These are phyloP conservation scores for Spodoptera littoralis DNA, from an alignment of 2,888 invertebrate species.

Conservation along the genomic window DNA sequence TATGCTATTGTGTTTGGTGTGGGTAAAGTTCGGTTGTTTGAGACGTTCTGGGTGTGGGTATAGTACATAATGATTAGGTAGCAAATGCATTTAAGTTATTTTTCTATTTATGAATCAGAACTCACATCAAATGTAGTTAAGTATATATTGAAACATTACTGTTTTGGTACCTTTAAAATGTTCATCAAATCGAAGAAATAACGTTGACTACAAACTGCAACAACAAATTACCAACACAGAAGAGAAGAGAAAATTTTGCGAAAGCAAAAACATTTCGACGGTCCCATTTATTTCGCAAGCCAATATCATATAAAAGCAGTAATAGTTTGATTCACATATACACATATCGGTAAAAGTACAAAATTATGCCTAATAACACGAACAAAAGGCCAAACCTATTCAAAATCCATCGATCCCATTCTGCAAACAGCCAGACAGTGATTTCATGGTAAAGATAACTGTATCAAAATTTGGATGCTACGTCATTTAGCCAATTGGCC, in stretches of 20 bases:
- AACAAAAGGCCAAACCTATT: slow-evolving; percentile 44
- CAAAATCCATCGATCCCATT: slow-evolving; percentile 60
- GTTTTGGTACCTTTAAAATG: no score
- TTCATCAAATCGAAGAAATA: no score
- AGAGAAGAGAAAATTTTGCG: background rate
- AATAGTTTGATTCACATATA: slow-evolving; percentile 22
- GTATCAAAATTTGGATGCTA: slow-evolving; percentile 76
- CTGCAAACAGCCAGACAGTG: slow-evolving; percentile 68
- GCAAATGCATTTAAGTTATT: no score
- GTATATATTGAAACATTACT: no score
- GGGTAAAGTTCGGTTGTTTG: background rate
- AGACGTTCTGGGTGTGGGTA: background rate
- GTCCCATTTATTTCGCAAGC: background rate
- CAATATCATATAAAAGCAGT: slow-evolving; percentile 1
- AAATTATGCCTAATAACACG: slow-evolving; percentile 44
- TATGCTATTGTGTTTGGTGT: slow-evolving; percentile 12
- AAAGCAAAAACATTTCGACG: background rate
- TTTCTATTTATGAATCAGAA: no score
- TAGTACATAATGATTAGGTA: background rate
- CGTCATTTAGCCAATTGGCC: slow-evolving; percentile 77
- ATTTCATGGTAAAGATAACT: slow-evolving; percentile 83
- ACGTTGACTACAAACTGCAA: no score
- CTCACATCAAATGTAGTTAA: no score
- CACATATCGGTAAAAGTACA: slow-evolving; percentile 28
- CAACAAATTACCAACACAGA: no score